Evolutionary conservation across 2,888 invertebrate genomes (phyloP).

Genomic region (Lycocerus yunnanus): DNA sequence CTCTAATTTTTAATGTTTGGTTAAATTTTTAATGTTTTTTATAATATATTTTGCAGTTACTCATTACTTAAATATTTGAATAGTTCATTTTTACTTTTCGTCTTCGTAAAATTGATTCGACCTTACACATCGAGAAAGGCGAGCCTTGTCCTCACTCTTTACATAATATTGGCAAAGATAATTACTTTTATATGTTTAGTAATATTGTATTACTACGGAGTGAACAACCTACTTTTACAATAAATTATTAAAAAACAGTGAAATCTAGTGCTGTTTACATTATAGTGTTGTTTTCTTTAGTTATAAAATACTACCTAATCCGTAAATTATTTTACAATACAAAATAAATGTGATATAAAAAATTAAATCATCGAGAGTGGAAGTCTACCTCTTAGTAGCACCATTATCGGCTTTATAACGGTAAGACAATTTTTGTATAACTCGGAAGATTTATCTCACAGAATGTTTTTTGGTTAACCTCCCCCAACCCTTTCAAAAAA

Average conservation of each 20-base stretch:
- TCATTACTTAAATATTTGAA: background rate
- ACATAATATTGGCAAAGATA: background rate
- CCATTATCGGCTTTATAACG: background rate
- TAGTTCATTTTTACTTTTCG: background rate
- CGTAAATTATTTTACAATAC: too few species aligned
- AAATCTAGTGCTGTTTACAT: background rate
- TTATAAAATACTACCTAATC: background rate
- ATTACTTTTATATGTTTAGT: background rate
- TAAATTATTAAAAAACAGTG: background rate
- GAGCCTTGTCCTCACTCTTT: background rate
- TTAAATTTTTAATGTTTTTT: too few species aligned
- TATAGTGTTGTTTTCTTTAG: background rate
- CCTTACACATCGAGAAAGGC: background rate
- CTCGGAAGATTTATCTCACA: too few species aligned
- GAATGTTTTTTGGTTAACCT: too few species aligned
- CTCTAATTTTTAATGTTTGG: too few species aligned
- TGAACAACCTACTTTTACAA: background rate
- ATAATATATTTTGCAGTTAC: too few species aligned
- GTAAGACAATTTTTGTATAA: background rate
- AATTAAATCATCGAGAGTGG: background rate
- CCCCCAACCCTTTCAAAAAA: too few species aligned
- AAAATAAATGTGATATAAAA: background rate
- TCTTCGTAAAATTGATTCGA: background rate
- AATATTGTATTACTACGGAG: background rate
- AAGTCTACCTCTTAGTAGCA: background rate